Conservation (phyloP, 2,797 vertebrate species). For the Danio jaintianensis region DNA sequence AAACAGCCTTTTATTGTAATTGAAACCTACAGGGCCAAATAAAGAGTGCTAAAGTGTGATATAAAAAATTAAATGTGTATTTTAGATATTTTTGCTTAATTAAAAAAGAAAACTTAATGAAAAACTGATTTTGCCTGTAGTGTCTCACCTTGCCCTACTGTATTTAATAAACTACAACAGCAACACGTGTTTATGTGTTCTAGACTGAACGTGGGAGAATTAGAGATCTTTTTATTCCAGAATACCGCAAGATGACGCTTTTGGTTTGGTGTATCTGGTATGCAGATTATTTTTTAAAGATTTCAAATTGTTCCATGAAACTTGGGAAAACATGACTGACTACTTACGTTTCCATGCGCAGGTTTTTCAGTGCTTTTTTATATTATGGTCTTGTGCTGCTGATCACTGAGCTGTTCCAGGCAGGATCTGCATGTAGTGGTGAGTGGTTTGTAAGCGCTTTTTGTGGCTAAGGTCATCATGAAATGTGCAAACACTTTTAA, state of each 20-base stretch:
- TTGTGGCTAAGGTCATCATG: neutral
- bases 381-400: conserved; percentile 92
- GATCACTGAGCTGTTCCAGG: conserved; percentile 91
- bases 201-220: conserved; percentile 85
- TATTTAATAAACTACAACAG: neutral
- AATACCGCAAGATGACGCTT: conserved; percentile 86
- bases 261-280: conserved; percentile 94
- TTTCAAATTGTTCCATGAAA: neutral
- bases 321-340: no score
- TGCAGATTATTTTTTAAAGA: neutral
- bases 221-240: conserved; percentile 84
- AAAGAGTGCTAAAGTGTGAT: no score
- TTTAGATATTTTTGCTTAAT: no score
- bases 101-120: no score
- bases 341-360: conserved; percentile 60
- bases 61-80: no score
- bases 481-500: neutral
- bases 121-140: no score
- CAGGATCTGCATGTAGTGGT: conserved; percentile 85
- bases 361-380: conserved; percentile 90
- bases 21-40: no score
- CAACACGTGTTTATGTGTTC: conserved; percentile 38
- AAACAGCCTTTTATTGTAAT: no score
- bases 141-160: no score
- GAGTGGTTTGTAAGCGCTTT: conserved; percentile 66